Percentiles rank a stretch among this genome's conserved stretches.
phyloP scores from a whole-genome alignment of 2,113 vertebrate species.

The Nothoprocta pentlandii region DNA sequence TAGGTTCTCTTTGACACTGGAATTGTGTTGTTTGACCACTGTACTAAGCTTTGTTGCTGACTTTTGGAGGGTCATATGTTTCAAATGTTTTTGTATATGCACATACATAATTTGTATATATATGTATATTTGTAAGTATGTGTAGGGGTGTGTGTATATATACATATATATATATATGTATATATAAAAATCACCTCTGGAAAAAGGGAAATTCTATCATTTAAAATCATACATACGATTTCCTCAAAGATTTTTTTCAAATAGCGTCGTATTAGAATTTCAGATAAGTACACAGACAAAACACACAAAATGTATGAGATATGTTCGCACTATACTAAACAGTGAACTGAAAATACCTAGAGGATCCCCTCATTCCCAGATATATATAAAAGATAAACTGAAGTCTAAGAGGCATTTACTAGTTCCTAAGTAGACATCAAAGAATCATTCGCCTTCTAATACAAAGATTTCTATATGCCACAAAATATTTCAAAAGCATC shows the following conservation, averaged over 20 bases:
- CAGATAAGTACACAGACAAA: background rate
- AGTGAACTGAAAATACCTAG: background rate
- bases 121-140: too few species aligned
- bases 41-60: constrained; percentile 17
- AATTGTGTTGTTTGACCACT: constrained; percentile 16
- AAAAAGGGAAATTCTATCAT: constrained; percentile 5
- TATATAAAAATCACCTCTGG: constrained; percentile 6
- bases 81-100: background rate
- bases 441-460: background rate
- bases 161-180: too few species aligned
- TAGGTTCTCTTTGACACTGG: background rate
- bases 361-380: background rate
- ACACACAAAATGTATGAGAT: background rate
- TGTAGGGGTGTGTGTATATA: too few species aligned
- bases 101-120: too few species aligned
- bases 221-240: background rate
- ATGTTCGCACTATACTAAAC: background rate
- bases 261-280: background rate
- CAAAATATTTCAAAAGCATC: background rate
- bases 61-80: background rate
- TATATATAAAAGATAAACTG: background rate
- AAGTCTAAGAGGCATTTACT: background rate
- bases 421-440: background rate
- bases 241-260: background rate
- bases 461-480: background rate